Conservation (phyloP, 2,113 vertebrate species). For the Balaeniceps rex region DNA sequence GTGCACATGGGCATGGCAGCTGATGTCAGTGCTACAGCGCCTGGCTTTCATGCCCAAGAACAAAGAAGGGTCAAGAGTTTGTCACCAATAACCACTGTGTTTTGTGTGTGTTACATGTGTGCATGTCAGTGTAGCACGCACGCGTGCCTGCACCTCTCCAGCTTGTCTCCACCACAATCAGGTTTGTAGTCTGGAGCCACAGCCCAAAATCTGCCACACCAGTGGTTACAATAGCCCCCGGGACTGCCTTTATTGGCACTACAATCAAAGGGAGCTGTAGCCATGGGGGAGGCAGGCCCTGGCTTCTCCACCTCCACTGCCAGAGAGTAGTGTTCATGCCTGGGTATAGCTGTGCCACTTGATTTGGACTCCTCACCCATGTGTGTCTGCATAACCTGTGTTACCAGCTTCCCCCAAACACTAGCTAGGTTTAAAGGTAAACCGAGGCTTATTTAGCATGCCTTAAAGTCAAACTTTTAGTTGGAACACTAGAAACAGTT, state of each 20-base stretch:
- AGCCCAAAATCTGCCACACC: background rate
- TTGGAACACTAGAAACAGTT: background rate
- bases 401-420: background rate
- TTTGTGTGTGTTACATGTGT: background rate
- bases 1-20: accelerated
- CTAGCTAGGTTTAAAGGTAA: background rate
- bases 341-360: background rate
- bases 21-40: background rate
- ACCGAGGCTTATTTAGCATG: accelerated
- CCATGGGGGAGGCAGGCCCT: background rate
- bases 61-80: background rate
- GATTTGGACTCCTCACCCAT: accelerated
- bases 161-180: background rate
- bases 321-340: background rate
- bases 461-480: background rate
- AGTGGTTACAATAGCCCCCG: background rate
- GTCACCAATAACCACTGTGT: accelerated
- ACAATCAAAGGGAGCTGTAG: background rate
- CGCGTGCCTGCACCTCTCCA: accelerated
- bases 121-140: accelerated
- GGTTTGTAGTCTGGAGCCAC: background rate
- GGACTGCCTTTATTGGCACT: background rate
- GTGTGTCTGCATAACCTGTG: background rate
- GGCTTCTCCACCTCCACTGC: background rate
- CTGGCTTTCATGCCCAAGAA: background rate